Evolutionary conservation across 2,797 vertebrate species (phyloP).

Genomic region (Hippocampus kuda): DNA sequence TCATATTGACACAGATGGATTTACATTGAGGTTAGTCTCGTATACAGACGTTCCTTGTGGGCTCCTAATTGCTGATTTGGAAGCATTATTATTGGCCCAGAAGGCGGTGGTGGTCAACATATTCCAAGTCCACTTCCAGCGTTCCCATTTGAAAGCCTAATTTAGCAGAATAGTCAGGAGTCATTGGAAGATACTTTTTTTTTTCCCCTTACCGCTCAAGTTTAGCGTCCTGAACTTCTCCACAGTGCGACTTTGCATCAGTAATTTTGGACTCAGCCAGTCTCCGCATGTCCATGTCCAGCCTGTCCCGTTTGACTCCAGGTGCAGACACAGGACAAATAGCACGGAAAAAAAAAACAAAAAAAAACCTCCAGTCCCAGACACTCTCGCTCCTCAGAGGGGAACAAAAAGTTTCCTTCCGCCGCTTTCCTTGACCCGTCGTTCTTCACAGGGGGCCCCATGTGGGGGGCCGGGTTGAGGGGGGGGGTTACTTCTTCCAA

Average conservation of each 20-base stretch:
- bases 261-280: constrained; percentile 37
- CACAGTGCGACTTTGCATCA: constrained; percentile 36
- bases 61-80: constrained; percentile 1
- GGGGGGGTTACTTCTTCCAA: not conserved
- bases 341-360: constrained; percentile 14
- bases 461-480: too few species aligned
- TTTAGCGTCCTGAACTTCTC: constrained; percentile 37
- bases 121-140: constrained; percentile 2
- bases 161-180: not conserved
- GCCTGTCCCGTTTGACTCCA: constrained; percentile 40
- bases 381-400: constrained; percentile 41
- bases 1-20: not conserved
- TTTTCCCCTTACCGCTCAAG: constrained; percentile 11
- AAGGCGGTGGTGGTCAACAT: not conserved
- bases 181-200: not conserved
- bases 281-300: constrained; percentile 26
- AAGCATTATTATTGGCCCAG: not conserved
- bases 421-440: constrained; percentile 14
- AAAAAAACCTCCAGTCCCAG: constrained; percentile 50
- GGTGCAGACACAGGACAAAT: constrained; percentile 55
- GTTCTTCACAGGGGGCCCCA: not conserved
- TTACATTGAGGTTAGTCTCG: constrained; percentile 1
- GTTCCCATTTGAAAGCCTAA: constrained; percentile 2
- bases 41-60: not conserved
- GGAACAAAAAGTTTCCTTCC: constrained; percentile 18